These are phyloP conservation scores for Temnopleurus reevesii DNA, from an alignment of 53 echinoderm and acorn worm species.

Conservation along the genomic window DNA sequence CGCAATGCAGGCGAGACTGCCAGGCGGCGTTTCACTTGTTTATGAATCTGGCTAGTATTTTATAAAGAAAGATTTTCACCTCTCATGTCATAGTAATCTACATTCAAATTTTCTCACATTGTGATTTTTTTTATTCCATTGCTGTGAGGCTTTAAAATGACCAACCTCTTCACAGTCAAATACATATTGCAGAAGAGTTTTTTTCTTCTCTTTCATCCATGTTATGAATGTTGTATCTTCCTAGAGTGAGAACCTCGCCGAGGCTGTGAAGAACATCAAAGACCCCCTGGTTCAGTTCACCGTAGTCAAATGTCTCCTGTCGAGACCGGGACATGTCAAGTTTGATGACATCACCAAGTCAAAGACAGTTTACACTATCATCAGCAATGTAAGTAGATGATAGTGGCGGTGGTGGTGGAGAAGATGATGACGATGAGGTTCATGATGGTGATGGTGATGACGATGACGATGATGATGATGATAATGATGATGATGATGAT, in stretches of 20 bases:
- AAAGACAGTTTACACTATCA: slow-evolving; percentile 69
- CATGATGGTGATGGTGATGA: background rate
- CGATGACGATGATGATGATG: slow-evolving; percentile 8
- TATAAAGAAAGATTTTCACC: too few relatives aligned
- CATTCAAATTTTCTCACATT: too few relatives aligned
- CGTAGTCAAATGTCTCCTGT: slow-evolving; percentile 40
- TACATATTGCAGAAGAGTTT: too few relatives aligned
- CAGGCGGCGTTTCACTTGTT: too few relatives aligned
- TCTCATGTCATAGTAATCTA: too few relatives aligned
- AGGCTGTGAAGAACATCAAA: slow-evolving; percentile 60
- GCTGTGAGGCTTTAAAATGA: too few relatives aligned
- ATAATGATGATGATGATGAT: background rate
- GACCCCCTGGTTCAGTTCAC: slow-evolving; percentile 60
- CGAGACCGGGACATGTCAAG: slow-evolving; percentile 80
- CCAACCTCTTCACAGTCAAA: too few relatives aligned
- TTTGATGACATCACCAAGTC: slow-evolving; percentile 97
- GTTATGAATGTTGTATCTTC: background rate
- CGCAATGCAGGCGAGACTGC: too few relatives aligned
- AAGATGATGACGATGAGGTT: background rate
- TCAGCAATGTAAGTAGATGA: slow-evolving; percentile 71
- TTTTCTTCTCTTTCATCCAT: background rate
- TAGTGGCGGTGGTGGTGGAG: too few relatives aligned
- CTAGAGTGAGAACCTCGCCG: slow-evolving; percentile 70
- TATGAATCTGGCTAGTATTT: too few relatives aligned
- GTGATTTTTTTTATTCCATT: too few relatives aligned